Evolutionary conservation across 2,888 invertebrate species (phyloP), one percentile per base, ranked within the genome.

Genomic region (Scaptomyza caliginosa): DNA sequence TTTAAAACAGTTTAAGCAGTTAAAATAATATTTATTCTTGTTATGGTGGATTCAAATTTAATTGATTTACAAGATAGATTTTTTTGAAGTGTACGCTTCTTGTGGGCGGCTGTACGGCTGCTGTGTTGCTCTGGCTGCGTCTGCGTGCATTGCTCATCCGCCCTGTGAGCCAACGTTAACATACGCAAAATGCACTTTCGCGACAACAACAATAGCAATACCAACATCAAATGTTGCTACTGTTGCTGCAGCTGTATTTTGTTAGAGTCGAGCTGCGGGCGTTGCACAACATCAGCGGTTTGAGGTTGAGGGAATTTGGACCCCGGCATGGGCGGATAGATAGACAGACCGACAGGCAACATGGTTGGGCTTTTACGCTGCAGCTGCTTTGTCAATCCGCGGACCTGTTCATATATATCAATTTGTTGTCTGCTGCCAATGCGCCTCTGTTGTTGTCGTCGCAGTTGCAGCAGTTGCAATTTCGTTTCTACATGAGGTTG

Each of bases 311-410:
- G 17, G 45, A 10, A 19, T 39, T 60, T 42, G 50, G 46, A 32
- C 6, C 40, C 42, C 43, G 48, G 36, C 11, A 16, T 6, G 40
- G 24, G 42, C 13, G 19, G 58, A 73, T 8, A 13, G 54, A 67
- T 48, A 60, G 84, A 46, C 46, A 30, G 60, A 64, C 54, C 56
- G 81, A 84, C 74, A 67, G 74, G 67, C 77, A 58, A 87, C 85
- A 81, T 77, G 85, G 67, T 50, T 51, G 78, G 74, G 71, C 77
- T 85, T 84, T 84, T 74, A 81, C 71, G 71, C 67, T 77, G 87
- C 71, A 67, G 74, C 74, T 81, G 81, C 83, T 89, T 89, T 88
- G 82, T 81, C 82, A 82, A 82, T 75, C 73, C 72, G 70, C 68
- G 75, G 75, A 81, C 70, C 73, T 62, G 56, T 62, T 65, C 85